These are phyloP conservation scores for Atrichornis clamosus DNA, from an alignment of 2,113 vertebrate genomes.

Conservation along the genomic window DNA sequence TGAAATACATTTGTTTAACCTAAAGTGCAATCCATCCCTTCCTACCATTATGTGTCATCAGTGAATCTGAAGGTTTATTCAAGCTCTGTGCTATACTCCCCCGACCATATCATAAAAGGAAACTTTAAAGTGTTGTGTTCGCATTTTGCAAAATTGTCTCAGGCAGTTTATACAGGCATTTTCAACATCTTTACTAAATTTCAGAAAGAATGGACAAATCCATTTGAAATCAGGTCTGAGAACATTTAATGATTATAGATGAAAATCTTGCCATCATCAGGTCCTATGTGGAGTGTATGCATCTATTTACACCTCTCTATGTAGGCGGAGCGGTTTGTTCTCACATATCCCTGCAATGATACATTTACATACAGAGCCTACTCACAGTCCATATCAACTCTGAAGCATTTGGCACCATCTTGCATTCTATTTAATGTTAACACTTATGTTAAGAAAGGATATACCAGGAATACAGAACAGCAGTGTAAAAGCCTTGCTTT, in stretches of 20 bases:
- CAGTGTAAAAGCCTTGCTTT: not conserved
- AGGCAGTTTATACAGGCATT: not conserved
- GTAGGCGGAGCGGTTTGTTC: constrained; percentile 47
- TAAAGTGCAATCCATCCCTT: constrained; percentile 39
- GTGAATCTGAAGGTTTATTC: constrained; percentile 18
- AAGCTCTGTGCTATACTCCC: not conserved
- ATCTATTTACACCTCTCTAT: constrained; percentile 33
- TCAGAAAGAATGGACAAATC: not conserved
- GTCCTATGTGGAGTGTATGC: not conserved
- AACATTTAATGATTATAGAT: not conserved
- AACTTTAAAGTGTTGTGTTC: not conserved
- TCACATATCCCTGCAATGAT: constrained; percentile 47
- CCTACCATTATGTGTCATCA: constrained; percentile 42
- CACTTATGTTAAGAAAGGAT: constrained; percentile 27
- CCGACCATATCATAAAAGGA: not conserved
- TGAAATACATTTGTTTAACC: constrained; percentile 53
- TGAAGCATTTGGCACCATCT: constrained; percentile 35
- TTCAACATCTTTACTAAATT: not conserved
- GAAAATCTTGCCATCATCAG: not conserved
- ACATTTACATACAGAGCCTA: constrained; percentile 58
- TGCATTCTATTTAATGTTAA: constrained; percentile 38
- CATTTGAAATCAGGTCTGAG: not conserved
- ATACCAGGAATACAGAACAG: constrained; percentile 24
- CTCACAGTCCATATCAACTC: constrained; percentile 39
- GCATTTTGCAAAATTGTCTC: not conserved